Evolutionary conservation across 1,140 invertebrate genomes (phyloP), one percentile per base, ranked within the genome.

Genomic region (Drosophila melanogaster): DNA sequence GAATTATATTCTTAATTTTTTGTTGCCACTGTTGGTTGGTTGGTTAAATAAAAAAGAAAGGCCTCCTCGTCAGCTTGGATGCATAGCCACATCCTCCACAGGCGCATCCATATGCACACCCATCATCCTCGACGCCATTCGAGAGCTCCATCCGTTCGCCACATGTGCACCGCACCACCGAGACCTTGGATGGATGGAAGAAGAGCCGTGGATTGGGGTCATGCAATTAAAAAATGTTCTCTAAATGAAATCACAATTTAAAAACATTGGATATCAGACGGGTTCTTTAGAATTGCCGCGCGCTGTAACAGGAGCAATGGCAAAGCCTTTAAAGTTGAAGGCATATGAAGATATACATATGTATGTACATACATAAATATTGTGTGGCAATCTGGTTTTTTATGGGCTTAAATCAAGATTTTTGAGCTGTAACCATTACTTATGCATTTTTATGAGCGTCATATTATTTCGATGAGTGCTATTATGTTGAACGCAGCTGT

Each of bases 211-310:
- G 19, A 55, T 40, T 40, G 53, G 35, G 22, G 53, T n/a, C 35
- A 26, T 55, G 37, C 49, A 51, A 51, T 51, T 51, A 51, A 51
- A 51, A 51, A 51, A 51, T 51, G 49, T 51, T 49, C n/a, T 51
- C 30, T 17, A 51, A 35, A 51, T 35, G 49, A 51, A 51, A 35
- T 51, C 49, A 35, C 49, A 51, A 51, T 51, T 51, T 51, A 35
- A 35, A 35, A 51, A 51, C 26, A 19, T 35, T 51, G 15, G 30
- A 35, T 33, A 51, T 19, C 49, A 51, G 30, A 51, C 49, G 12
- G 49, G 12, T 35, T 17, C 49, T 51, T 51, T 35, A 17, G 26
- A 33, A 15, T 50, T 40, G 7, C 8, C 30, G 30, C 30, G 8
- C 30, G 30, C 2, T 8, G 30, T 8, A 8, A 15, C 2, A 7